Conservation (phyloP, 2,113 vertebrate genomes). For the Myanophis thanlyinensis region DNA sequence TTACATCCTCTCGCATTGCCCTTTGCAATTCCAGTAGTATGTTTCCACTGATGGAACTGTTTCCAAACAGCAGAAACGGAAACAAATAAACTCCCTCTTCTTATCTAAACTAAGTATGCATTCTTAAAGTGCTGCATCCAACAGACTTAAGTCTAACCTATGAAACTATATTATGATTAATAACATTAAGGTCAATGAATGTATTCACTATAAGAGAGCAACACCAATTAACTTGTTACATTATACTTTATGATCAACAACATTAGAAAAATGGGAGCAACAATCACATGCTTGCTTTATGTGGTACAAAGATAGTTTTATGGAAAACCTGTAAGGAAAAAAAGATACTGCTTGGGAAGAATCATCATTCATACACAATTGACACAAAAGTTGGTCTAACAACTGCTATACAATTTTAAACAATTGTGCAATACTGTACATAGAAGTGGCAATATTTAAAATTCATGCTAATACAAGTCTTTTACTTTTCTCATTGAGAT, state of each 20-base stretch:
- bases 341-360: constrained; percentile 55
- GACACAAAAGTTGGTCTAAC: constrained; percentile 65
- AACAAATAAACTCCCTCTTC: not conserved
- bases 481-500: constrained; percentile 72
- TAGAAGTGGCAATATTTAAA: constrained; percentile 76
- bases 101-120: not conserved
- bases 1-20: not conserved
- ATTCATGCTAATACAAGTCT: constrained; percentile 74
- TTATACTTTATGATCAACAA: constrained; percentile 15
- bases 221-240: not conserved
- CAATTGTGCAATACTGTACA: constrained; percentile 68
- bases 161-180: not conserved
- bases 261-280: constrained; percentile 34
- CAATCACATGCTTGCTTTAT: constrained; percentile 34
- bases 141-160: not conserved
- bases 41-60: not conserved
- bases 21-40: not conserved
- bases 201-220: not conserved
- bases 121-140: not conserved
- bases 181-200: not conserved
- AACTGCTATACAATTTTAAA: constrained; percentile 70
- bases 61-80: not conserved
- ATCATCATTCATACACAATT: constrained; percentile 64
- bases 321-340: constrained; percentile 8
- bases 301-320: constrained; percentile 49